Base-by-base conservation (phyloP, 1,140 invertebrate genomes). In the Macrotrachela quadricornifera region DNA sequence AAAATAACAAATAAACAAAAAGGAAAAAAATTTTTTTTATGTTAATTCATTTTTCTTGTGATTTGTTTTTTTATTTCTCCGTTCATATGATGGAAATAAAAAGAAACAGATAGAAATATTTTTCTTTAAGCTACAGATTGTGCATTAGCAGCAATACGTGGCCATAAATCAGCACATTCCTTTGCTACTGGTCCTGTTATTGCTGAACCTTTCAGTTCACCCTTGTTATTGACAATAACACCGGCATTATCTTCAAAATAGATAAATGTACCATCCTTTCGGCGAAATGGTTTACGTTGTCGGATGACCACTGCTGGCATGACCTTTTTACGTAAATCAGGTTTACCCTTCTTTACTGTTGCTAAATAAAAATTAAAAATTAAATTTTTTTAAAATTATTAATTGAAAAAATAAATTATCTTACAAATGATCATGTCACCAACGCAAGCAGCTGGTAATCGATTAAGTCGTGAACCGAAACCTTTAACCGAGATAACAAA, bases 161-260 rank as follows among this genome's bases (percentile, higher is more conserved):
- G 92, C 92, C 92, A 97, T 49, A 97, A 75, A 73, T 97, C 92
- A 51, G 92, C 92, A 76, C 92, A 97, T 73, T 99, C 92, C 72
- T 97, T 97, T 13, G 92, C 88, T 46, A 99, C 91, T 50, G 92
- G 92, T 59, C 92, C 92, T 49, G 92, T 97, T 62, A 99, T 96
- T 58, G 92, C 90, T 36, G 88, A 94, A 74, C 76, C 92, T 75
- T 97, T 97, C 91, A 97, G 96, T 79, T 97, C 91, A 56, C 92
- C 92, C 74, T 97, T 99, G 69, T 94, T 92, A 71, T 99, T 97
- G 16, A 97, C 92, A 70, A 99, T 97, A 36, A 97, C 92, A 40
- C 91, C 92, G 17, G 92, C 92, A 76, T 97, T 99, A 70, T 99
- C 92, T 72, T 99, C 92, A 73, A 97, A 97, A 68, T 95, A 96